Base-by-base conservation (phyloP, 2,113 vertebrate species). In the Burhinus bistriatus region DNA sequence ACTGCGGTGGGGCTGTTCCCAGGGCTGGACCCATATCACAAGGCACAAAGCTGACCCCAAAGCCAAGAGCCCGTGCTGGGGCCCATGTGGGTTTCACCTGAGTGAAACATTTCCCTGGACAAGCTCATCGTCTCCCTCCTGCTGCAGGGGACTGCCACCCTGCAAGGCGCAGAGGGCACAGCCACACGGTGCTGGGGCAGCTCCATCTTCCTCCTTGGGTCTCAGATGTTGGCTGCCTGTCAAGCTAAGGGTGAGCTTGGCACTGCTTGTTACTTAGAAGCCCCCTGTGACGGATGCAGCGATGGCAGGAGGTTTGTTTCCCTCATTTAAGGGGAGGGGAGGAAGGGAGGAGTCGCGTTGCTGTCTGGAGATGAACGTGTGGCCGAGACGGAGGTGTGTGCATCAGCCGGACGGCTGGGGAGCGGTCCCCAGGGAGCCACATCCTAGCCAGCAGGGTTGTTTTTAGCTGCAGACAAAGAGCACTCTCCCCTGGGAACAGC, bases 201-300 rank as follows among this genome's bases (percentile, higher is more conserved):
- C 58, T 86, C 87, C 3, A 0, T 11, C 38, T 54, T 40, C 68
- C 52, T 64, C n/a, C 61, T 20, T 0, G 0, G 7, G 19, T 13
- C 44, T 34, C 80, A 51, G 38, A 16, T 32, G 44, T 30, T 29
- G 72, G 80, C 62, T 55, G 68, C 54, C 51, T 0, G 0, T 55
- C 76, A 68, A 59, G 32, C 25, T 54, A 34, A 40, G 57, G 26
- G 10, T 23, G 34, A 36, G 26, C 26, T 58, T 27, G 44, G 40
- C 65, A 66, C 55, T 1, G 0, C 45, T 75, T 7, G 9, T 20
- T 30, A 38, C 54, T 57, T 13, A 49, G 29, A 71, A 59, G 32
- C 3, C 36, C 15, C 20, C 38, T 13, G 38, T 42, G n/a, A 40
- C 0, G 0, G 69, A 79, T 12, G 21, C 14, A 52, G 29, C 0